Conservation (phyloP, 2,888 invertebrate genomes). For the Apotomis turbidana region DNA sequence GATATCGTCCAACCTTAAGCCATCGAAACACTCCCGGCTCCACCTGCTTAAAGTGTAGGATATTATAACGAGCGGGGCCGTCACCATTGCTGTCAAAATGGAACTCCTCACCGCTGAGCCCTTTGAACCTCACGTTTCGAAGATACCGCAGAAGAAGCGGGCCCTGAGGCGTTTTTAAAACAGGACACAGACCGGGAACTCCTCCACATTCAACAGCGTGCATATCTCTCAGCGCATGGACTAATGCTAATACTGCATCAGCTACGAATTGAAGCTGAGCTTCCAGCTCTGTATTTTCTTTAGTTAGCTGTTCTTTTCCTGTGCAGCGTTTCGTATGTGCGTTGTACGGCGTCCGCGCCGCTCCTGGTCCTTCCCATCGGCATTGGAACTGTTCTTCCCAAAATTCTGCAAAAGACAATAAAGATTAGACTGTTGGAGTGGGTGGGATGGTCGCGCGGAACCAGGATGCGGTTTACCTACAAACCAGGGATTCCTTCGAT, state of each 20-base stretch:
- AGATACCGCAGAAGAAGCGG: slow-evolving; percentile 92
- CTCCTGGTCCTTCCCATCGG: slow-evolving; percentile 87
- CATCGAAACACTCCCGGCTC: slow-evolving; percentile 90
- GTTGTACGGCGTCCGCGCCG: slow-evolving; percentile 92
- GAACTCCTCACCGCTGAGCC: slow-evolving; percentile 93
- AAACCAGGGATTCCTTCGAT: slow-evolving; percentile 97
- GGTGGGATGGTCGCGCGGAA: neutral
- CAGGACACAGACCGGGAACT: slow-evolving; percentile 90
- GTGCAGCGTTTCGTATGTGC: slow-evolving; percentile 87
- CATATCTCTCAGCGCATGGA: slow-evolving; percentile 95
- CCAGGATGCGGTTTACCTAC: slow-evolving; percentile 85
- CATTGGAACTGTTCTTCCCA: slow-evolving; percentile 98
- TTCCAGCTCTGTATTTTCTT: slow-evolving; percentile 92
- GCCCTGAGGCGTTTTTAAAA: slow-evolving; percentile 96
- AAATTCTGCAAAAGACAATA: slow-evolving; percentile 86
- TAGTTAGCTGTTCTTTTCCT: slow-evolving; percentile 89
- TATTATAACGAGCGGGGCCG: slow-evolving; percentile 97
- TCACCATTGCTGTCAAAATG: slow-evolving; percentile 95
- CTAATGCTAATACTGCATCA: slow-evolving; percentile 97
- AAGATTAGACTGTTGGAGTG: neutral
- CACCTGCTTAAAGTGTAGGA: slow-evolving; percentile 96
- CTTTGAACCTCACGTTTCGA: slow-evolving; percentile 90
- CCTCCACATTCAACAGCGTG: slow-evolving; percentile 91
- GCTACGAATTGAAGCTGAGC: slow-evolving; percentile 97
- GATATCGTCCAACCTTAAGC: slow-evolving; percentile 94